Conservation (phyloP, 2,113 vertebrate genomes). For the Cromileptes altivelis region DNA sequence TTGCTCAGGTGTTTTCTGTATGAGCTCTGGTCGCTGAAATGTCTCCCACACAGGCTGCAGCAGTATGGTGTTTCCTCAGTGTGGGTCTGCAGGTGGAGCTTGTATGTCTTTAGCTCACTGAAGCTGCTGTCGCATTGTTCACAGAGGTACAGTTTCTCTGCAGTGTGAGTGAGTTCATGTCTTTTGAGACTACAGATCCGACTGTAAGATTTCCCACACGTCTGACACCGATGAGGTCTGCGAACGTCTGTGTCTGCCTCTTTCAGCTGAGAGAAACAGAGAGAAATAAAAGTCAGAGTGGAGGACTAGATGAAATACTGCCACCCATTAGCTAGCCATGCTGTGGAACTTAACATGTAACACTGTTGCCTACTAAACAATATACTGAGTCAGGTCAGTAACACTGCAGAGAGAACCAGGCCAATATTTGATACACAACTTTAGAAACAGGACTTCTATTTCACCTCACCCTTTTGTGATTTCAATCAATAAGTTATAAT, state of each 20-base stretch:
- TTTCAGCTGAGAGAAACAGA: slow-evolving; percentile 20
- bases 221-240: slow-evolving; percentile 39
- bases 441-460: too few species aligned
- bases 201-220: slow-evolving; percentile 41
- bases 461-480: too few species aligned
- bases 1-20: slow-evolving; percentile 30
- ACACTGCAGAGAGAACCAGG: too few species aligned
- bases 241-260: not conserved
- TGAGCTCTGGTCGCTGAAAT: slow-evolving; percentile 31
- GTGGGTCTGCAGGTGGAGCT: slow-evolving; percentile 29
- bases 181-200: slow-evolving; percentile 41
- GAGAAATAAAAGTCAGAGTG: not conserved
- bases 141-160: slow-evolving; percentile 24
- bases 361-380: too few species aligned
- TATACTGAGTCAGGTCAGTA: too few species aligned
- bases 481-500: too few species aligned
- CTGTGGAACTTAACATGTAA: too few species aligned
- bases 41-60: slow-evolving; percentile 39
- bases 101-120: slow-evolving; percentile 13
- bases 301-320: too few species aligned
- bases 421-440: too few species aligned
- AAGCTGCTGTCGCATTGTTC: slow-evolving; percentile 43
- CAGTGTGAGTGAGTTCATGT: slow-evolving; percentile 33
- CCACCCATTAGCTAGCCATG: too few species aligned
- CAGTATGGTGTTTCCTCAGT: slow-evolving; percentile 21